A percentile compares a stretch with the other conserved stretches of the same genome.
Conservation (phyloP, 2,888 invertebrate genomes). For the Drosophila monieri region DNA sequence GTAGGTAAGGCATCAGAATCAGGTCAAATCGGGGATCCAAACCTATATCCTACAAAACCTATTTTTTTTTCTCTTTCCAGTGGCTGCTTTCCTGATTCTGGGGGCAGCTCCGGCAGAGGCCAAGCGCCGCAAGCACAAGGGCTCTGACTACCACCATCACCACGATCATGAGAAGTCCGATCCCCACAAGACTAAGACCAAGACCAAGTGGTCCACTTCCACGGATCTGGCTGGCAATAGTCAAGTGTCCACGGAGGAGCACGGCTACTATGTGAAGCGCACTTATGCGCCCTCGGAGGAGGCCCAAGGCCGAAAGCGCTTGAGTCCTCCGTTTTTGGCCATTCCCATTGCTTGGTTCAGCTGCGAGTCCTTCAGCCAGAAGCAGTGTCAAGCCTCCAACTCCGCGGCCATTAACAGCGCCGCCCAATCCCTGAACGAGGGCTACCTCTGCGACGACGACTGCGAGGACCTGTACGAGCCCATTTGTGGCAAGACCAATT, state of each 20-base stretch:
- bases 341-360: constrained; percentile 80
- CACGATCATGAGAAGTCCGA: constrained; percentile 37
- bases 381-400: constrained; percentile 59
- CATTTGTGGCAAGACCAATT: constrained; percentile 73
- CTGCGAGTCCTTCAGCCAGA: constrained; percentile 50
- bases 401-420: constrained; percentile 69
- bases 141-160: constrained; percentile 51
- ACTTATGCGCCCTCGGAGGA: constrained; percentile 64
- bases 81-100: constrained; percentile 59
- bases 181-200: constrained; percentile 70
- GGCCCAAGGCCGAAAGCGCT: constrained; percentile 27
- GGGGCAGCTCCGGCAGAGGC: constrained; percentile 58
- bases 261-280: constrained; percentile 81
- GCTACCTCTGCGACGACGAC: constrained; percentile 79
- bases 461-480: constrained; percentile 74
- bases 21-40: constrained; percentile 9
- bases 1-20: constrained; percentile 52
- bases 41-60: neutral
- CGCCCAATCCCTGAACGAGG: constrained; percentile 66
- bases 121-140: constrained; percentile 69
- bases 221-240: constrained; percentile 61
- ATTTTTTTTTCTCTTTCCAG: constrained; percentile 15
- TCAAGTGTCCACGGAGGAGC: constrained; percentile 78
- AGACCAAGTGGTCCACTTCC: constrained; percentile 80
- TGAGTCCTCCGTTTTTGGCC: constrained; percentile 77